These are phyloP conservation scores for Cladopsammia gracilis DNA, from an alignment of 64 coral and sea anemone species.

Conservation along the genomic window DNA sequence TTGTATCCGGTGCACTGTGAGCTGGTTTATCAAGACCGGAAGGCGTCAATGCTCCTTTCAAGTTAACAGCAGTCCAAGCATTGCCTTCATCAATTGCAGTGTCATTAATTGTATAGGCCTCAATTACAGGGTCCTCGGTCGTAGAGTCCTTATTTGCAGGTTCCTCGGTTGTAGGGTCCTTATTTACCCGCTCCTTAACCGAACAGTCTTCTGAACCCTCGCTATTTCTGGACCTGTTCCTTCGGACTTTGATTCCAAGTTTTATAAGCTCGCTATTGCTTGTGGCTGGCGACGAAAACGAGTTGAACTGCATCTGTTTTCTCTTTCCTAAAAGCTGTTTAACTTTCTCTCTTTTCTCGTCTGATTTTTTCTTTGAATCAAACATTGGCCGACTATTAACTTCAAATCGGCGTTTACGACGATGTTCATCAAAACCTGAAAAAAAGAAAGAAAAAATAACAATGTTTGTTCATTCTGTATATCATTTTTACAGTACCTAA, in stretches of 20 bases:
- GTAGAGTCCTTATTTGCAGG: neutral
- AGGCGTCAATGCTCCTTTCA: neutral
- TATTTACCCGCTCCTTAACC: neutral
- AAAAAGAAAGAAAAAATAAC: neutral
- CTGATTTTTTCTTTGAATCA: conserved; percentile 10
- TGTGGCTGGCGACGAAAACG: neutral
- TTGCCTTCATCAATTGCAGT: neutral
- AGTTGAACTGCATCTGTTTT: conserved; percentile 3
- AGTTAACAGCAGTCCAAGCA: neutral
- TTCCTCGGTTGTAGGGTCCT: neutral
- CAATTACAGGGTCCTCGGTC: neutral
- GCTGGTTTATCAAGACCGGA: neutral
- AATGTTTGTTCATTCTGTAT: too few relatives aligned
- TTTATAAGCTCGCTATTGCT: neutral
- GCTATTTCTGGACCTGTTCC: neutral
- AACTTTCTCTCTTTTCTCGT: conserved; percentile 12
- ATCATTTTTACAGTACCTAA: too few relatives aligned
- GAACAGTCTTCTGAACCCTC: neutral
- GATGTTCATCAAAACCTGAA: conserved; percentile 42
- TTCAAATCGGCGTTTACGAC: conserved; percentile 32
- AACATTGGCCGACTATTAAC: conserved; percentile 30
- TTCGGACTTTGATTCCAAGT: conserved; percentile 30
- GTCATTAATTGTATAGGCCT: neutral
- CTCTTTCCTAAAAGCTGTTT: conserved; percentile 23
- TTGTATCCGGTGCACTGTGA: neutral